Percentiles rank a stretch among this genome's conserved stretches.
Conservation (phyloP, 2,113 vertebrate genomes). For the Hyperoodon ampullatus region DNA sequence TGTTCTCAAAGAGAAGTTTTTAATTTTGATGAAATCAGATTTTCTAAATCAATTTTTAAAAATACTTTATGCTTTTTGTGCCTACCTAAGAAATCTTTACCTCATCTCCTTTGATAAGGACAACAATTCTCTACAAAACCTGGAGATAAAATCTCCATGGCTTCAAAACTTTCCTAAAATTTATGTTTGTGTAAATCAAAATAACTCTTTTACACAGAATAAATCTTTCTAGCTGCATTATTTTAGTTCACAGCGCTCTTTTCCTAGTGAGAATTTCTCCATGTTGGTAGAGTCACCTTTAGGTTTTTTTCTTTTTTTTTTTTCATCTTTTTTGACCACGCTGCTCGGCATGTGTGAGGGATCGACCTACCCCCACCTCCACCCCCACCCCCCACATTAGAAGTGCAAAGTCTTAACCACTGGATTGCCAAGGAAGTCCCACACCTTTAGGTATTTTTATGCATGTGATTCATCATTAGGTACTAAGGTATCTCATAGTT, state of each 20-base stretch:
- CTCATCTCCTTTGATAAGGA: constrained; percentile 28
- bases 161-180: constrained; percentile 23
- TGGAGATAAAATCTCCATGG: background rate
- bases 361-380: too few relatives aligned
- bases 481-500: background rate
- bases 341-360: background rate
- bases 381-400: too few relatives aligned
- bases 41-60: constrained; percentile 36
- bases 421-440: background rate
- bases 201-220: background rate
- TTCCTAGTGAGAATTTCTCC: background rate
- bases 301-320: background rate
- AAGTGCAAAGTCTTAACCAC: background rate
- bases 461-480: background rate
- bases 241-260: constrained; percentile 30
- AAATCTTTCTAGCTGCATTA: constrained; percentile 23
- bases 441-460: background rate
- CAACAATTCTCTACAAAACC: constrained; percentile 17
- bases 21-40: constrained; percentile 47
- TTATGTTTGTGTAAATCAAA: constrained; percentile 1
- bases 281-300: background rate
- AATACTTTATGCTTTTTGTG: constrained; percentile 52
- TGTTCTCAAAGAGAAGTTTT: constrained; percentile 37
- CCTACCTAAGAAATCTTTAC: constrained; percentile 2
- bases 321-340: background rate